Percentiles rank a stretch among this genome's conserved stretches.
phyloP scores from a whole-genome alignment of 2,797 vertebrate genomes.

The Pantherophis alleghaniensis region DNA sequence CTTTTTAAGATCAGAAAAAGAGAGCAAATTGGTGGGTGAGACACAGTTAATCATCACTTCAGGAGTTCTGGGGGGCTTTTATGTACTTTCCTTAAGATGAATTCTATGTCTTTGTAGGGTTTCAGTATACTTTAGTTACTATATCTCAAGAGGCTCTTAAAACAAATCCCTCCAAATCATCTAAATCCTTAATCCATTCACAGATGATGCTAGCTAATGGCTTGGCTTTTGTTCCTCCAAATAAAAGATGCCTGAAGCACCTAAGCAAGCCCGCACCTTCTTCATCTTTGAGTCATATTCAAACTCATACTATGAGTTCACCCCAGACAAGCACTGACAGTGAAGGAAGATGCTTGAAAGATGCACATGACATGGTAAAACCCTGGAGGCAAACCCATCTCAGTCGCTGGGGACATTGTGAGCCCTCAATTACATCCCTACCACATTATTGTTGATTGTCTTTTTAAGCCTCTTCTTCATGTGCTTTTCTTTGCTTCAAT shows the following conservation, averaged over 20 bases:
- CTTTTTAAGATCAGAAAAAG: background rate
- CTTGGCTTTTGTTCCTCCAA: background rate
- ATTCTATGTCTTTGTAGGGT: background rate
- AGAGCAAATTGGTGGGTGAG: background rate
- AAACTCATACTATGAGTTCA: background rate
- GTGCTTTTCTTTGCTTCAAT: background rate
- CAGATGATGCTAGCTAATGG: background rate
- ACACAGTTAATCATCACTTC: background rate
- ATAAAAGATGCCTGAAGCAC: background rate
- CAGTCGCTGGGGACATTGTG: conserved; percentile 17
- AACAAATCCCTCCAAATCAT: background rate
- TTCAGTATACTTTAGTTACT: background rate
- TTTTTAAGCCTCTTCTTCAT: background rate
- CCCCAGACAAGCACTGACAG: conserved; percentile 12
- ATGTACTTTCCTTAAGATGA: background rate
- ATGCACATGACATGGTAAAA: conserved; percentile 13
- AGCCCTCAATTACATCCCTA: background rate
- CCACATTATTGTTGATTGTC: background rate
- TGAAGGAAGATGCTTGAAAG: conserved; percentile 27
- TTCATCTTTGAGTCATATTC: conserved; percentile 13
- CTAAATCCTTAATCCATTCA: background rate
- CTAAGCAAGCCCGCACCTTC: background rate
- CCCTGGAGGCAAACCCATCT: conserved; percentile 17
- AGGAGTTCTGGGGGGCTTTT: background rate
- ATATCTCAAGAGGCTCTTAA: background rate